Percentiles rank a stretch among this genome's conserved stretches.
phyloP scores from a whole-genome alignment of 2,113 vertebrate genomes.

The Pomatorhinus ruficollis region DNA sequence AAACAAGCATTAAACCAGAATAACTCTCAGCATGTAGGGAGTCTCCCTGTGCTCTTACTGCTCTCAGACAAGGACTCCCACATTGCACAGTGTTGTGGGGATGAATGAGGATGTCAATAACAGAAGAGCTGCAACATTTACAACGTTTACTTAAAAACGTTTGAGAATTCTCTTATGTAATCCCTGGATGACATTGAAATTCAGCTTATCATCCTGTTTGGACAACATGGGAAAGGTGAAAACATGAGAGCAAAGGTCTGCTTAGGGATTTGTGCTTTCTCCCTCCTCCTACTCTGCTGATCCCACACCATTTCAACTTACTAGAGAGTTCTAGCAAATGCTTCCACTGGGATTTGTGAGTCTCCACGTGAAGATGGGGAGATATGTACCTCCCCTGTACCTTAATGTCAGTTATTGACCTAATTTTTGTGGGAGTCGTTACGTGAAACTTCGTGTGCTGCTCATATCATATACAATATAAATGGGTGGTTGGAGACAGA shows the following conservation, averaged over 20 bases:
- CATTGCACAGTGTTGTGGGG: neutral
- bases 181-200: neutral
- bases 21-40: neutral
- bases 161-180: neutral
- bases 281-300: neutral
- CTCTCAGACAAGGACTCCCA: neutral
- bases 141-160: neutral
- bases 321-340: neutral
- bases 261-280: neutral
- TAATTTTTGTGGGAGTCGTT: neutral
- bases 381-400: neutral
- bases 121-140: neutral
- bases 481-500: neutral
- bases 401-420: neutral
- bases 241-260: neutral
- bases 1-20: neutral
- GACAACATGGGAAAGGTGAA: neutral
- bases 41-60: neutral
- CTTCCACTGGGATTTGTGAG: neutral
- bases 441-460: neutral
- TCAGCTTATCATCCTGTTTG: neutral
- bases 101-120: neutral
- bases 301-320: neutral
- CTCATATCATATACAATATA: neutral
- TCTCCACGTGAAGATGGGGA: neutral